Percentiles rank a stretch among this genome's conserved stretches.
These are phyloP conservation scores for Philhelius pedissequus DNA, from an alignment of 2,888 invertebrate genomes.

Conservation along the genomic window DNA sequence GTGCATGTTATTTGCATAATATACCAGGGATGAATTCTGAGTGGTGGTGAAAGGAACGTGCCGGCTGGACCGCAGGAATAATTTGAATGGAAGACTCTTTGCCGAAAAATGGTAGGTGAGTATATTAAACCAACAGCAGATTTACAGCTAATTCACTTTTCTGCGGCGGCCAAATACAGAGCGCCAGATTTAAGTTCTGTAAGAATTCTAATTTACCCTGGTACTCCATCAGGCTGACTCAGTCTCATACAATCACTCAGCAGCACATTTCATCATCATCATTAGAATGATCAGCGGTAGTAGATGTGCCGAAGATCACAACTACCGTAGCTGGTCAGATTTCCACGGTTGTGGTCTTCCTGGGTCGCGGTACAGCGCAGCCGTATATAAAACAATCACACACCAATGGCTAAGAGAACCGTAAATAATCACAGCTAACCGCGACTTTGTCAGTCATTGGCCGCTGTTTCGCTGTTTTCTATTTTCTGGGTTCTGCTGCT, in stretches of 20 bases:
- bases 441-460: constrained; percentile 68
- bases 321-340: constrained; percentile 68
- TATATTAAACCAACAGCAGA: constrained; percentile 24
- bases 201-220: constrained; percentile 55
- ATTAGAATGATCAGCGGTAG: constrained; percentile 58
- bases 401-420: constrained; percentile 46
- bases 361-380: constrained; percentile 61
- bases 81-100: constrained; percentile 19
- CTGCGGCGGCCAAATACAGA: constrained; percentile 33
- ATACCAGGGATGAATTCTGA: constrained; percentile 20
- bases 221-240: not conserved
- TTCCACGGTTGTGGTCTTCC: constrained; percentile 62
- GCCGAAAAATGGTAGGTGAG: constrained; percentile 29
- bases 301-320: constrained; percentile 59
- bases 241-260: constrained; percentile 48
- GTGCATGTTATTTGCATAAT: constrained; percentile 44
- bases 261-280: constrained; percentile 50
- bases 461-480: constrained; percentile 28
- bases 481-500: not conserved
- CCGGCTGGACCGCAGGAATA: constrained; percentile 33
- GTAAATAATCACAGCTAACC: constrained; percentile 66
- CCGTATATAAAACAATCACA: constrained; percentile 56
- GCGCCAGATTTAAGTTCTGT: constrained; percentile 45
- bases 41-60: constrained; percentile 26
- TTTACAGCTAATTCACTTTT: constrained; percentile 57